These are phyloP conservation scores for Troilus luridus DNA, from an alignment of 2,888 invertebrate species.

Conservation along the genomic window DNA sequence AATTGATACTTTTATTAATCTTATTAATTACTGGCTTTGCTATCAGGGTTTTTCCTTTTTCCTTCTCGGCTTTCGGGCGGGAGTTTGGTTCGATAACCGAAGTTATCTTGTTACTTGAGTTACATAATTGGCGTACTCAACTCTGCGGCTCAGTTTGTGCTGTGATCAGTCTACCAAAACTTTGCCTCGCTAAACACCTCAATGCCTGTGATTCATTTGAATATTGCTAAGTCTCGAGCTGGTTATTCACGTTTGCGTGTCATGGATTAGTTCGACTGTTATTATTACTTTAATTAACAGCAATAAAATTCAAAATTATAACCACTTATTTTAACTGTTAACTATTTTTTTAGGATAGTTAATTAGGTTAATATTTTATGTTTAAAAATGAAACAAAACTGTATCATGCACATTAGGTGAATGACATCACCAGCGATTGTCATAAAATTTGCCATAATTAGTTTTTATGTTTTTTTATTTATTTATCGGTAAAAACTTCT, in stretches of 20 bases:
- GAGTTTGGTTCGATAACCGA: background rate
- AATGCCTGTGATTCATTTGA: background rate
- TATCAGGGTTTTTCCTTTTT: background rate
- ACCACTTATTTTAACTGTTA: no score
- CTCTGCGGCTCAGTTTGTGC: slow-evolving; percentile 15
- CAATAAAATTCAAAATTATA: no score
- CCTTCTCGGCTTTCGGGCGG: background rate
- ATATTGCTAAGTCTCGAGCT: background rate
- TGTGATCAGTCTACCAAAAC: slow-evolving; percentile 33
- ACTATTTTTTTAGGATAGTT: no score
- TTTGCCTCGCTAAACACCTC: slow-evolving; percentile 29
- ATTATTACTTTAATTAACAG: no score
- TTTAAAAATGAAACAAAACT: no score
- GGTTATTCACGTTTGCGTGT: background rate
- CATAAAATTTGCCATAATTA: no score
- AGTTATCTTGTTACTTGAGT: slow-evolving; percentile 26
- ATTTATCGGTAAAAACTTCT: no score
- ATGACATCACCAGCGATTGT: no score
- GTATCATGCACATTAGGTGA: no score
- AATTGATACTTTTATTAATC: background rate
- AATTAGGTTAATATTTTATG: no score
- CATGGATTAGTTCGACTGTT: no score
- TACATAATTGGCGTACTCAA: slow-evolving; percentile 30
- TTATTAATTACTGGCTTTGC: background rate
- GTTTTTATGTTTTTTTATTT: no score